Percentiles rank a stretch among this genome's conserved stretches.
These are phyloP conservation scores for Eretmocerus hayati DNA, from an alignment of 2,888 invertebrate species.

Conservation along the genomic window DNA sequence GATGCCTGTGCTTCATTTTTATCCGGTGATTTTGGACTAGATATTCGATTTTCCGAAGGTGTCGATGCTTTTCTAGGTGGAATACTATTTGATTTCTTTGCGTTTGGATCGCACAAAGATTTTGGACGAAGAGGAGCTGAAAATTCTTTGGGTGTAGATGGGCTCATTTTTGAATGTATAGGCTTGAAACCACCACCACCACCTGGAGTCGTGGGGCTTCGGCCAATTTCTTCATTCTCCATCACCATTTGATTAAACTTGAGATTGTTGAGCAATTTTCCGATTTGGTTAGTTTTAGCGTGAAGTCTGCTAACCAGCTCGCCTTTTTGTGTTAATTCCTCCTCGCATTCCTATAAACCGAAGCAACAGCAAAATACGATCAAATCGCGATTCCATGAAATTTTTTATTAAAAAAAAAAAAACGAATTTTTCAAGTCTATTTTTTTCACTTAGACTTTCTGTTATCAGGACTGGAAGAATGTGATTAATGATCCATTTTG, in stretches of 20 bases:
- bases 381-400: too few relatives aligned
- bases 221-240: constrained; percentile 51
- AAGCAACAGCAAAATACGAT: constrained; percentile 1
- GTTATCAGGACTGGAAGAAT: too few relatives aligned
- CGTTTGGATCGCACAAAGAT: constrained; percentile 13
- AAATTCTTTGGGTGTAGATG: constrained; percentile 33
- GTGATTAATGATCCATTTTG: too few relatives aligned
- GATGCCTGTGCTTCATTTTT: not conserved
- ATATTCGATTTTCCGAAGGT: not conserved
- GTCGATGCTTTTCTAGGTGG: not conserved
- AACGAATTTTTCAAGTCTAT: too few relatives aligned
- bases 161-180: constrained; percentile 34
- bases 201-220: constrained; percentile 47
- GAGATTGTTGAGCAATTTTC: constrained; percentile 84
- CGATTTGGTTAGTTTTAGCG: constrained; percentile 91
- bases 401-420: constrained; percentile 1
- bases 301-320: constrained; percentile 92
- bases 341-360: constrained; percentile 79
- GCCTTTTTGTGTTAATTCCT: constrained; percentile 91
- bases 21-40: not conserved
- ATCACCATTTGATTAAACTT: constrained; percentile 67
- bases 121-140: constrained; percentile 8
- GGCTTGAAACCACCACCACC: constrained; percentile 27
- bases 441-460: too few relatives aligned
- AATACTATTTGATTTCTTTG: not conserved